Conservation (phyloP, 2,888 invertebrate species). For the Coremacera marginata region DNA sequence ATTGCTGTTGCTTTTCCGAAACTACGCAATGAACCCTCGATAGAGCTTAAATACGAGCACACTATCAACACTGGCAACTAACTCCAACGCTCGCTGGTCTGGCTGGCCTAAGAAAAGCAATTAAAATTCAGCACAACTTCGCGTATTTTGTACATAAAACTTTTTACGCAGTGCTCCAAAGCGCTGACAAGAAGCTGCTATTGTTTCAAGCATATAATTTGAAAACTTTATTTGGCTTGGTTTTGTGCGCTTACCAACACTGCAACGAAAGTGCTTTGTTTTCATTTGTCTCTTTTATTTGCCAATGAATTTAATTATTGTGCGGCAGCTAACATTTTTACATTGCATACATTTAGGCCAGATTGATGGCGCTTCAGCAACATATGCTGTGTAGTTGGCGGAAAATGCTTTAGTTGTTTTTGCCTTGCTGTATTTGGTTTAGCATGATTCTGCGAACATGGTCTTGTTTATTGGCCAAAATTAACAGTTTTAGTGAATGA, state of each 20-base stretch:
- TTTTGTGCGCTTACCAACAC: not conserved
- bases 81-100: not conserved
- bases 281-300: conserved; percentile 6
- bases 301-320: conserved; percentile 24
- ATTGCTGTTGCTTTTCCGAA: not conserved
- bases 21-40: not conserved
- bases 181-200: not conserved
- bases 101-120: not conserved
- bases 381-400: not conserved
- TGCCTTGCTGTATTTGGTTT: not conserved
- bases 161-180: not conserved
- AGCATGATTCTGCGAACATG: not conserved
- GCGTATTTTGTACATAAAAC: not conserved
- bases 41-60: not conserved
- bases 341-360: conserved; percentile 25
- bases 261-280: not conserved
- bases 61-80: not conserved
- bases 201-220: not conserved
- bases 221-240: not conserved
- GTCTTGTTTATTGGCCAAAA: not conserved
- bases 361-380: not conserved
- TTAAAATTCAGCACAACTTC: not conserved
- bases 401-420: not conserved
- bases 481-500: too few relatives aligned
- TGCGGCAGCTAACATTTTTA: not conserved